phyloP scores from a whole-genome alignment of 30 jellyfish, hydroid and myxozoan genomes.

The Cassiopea andromeda region DNA sequence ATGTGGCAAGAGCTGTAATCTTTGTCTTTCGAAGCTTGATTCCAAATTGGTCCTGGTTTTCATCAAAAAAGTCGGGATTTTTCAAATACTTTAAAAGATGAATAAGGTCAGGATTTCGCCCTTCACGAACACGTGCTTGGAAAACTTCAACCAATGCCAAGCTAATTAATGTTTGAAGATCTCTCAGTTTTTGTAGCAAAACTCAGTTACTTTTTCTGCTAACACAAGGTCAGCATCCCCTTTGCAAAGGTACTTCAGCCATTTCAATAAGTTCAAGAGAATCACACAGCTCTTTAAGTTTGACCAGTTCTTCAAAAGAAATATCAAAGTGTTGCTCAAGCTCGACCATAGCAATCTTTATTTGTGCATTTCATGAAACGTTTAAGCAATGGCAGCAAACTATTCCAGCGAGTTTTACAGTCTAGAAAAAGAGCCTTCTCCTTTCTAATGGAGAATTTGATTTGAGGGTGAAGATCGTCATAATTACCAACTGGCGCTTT shows the following conservation, averaged over 20 bases:
- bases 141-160: background rate
- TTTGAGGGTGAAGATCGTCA: no score
- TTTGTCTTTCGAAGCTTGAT: background rate
- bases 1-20: background rate
- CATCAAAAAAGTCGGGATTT: background rate
- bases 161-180: background rate
- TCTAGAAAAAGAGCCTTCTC: background rate
- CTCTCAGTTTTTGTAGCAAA: background rate
- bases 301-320: background rate
- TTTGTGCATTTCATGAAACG: background rate
- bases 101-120: background rate
- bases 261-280: background rate
- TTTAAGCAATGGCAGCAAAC: background rate
- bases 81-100: background rate
- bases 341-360: background rate
- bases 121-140: background rate
- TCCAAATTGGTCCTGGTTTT: background rate
- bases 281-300: background rate
- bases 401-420: background rate
- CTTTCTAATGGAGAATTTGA: no score
- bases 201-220: background rate
- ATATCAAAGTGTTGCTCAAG: background rate
- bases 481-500: background rate
- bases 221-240: background rate
- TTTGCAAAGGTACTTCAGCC: background rate